Base-by-base conservation (phyloP, 2,113 vertebrate species). In the Amblyornis subalaris region DNA sequence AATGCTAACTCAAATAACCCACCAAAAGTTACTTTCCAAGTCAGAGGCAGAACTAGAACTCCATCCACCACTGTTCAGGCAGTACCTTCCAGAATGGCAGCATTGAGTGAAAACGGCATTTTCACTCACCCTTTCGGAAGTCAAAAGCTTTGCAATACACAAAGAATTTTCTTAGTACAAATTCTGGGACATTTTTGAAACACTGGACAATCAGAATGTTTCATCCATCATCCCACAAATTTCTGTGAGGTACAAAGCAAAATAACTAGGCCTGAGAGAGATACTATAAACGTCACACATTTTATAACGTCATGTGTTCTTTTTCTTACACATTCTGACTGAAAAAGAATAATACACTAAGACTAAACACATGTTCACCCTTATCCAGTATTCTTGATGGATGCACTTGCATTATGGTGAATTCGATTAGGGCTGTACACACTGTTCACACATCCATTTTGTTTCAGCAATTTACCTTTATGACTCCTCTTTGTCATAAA, bases 251-350 rank as follows among this genome's bases (percentile, higher is more conserved):
- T 66, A 42, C 7, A 45, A n/a, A 25, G 3, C 13, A 81, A 77
- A 93, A 80, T 23, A 53, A 62, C 8, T n/a, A 53, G 22, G 20
- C 10, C 15, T 74, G 47, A n/a, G 9, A 71, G 54, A 83, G 20
- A 35, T 28, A 25, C 5, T 38, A 4, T 35, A 44, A 58, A 51
- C 0, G 1, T 66, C 22, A 18, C 9, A 50, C 2, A 11, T 65
- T 67, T 66, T 29, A 35, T 29, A 64, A 22, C 6, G 4, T 33
- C 61, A 24, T 4, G 2, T 36, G 10, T 36, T 73, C 5, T 67
- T 47, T 51, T 28, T 44, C 12, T 50, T 42, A 12, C 0, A 5
- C 1, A 1, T n/a, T 44, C 12, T 35, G 38, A 48, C 18, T 40
- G 22, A 92, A 73, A 77, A 47, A 73, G 7, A 61, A 9, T 26